phyloP scores from a whole-genome alignment of 1,140 invertebrate species.

The Panagrolaimus sp. region DNA sequence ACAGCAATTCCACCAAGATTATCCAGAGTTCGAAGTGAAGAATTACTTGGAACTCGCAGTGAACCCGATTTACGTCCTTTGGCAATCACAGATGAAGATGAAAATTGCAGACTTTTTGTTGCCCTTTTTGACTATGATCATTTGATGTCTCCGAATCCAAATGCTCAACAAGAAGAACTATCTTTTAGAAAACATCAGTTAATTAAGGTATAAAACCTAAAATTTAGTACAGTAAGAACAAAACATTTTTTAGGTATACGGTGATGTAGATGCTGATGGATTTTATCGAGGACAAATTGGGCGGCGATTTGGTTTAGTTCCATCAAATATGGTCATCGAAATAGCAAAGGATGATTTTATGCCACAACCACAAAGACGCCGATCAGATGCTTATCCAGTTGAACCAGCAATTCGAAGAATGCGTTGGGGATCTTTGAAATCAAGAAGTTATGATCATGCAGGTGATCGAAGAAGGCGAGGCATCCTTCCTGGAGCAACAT shows the following conservation, averaged over 20 bases:
- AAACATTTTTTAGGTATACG: slow-evolving; percentile 71
- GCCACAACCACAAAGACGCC: slow-evolving; percentile 47
- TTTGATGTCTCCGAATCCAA: slow-evolving; percentile 96
- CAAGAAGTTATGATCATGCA: slow-evolving; percentile 54
- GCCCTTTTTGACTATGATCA: slow-evolving; percentile 71
- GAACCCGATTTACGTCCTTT: slow-evolving; percentile 54
- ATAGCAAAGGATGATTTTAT: slow-evolving; percentile 66
- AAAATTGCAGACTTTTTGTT: slow-evolving; percentile 65
- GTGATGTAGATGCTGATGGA: slow-evolving; percentile 93
- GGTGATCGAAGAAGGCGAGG: slow-evolving; percentile 30
- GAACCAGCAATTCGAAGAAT: slow-evolving; percentile 52
- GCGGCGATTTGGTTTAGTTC: slow-evolving; percentile 83
- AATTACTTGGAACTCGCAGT: slow-evolving; percentile 53
- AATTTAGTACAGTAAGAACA: background rate
- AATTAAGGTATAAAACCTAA: slow-evolving; percentile 72
- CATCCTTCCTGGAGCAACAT: slow-evolving; percentile 11
- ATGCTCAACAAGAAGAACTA: slow-evolving; percentile 89
- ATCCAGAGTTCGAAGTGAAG: slow-evolving; percentile 41
- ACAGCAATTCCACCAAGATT: slow-evolving; percentile 38
- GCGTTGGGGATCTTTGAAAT: slow-evolving; percentile 58
- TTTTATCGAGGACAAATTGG: slow-evolving; percentile 93
- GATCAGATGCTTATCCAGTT: slow-evolving; percentile 27
- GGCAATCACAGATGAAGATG: slow-evolving; percentile 42
- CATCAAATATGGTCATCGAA: slow-evolving; percentile 97
- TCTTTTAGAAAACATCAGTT: slow-evolving; percentile 91